Evolutionary conservation across 30 jellyfish, hydroid and myxozoan genomes (phyloP).

Genomic region (Hydractinia echinata): DNA sequence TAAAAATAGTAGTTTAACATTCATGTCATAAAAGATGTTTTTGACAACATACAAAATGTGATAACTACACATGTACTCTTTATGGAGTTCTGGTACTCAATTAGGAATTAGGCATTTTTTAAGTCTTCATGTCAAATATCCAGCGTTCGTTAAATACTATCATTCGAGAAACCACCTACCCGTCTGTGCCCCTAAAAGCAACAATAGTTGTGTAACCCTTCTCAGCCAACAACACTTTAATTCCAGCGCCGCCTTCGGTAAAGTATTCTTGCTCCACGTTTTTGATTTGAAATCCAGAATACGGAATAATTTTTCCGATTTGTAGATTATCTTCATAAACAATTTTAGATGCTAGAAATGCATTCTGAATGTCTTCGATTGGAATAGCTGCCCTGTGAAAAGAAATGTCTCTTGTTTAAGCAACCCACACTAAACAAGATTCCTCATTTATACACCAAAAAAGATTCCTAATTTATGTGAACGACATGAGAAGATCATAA

Average conservation of each 20-base stretch:
- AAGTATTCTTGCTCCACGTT: background rate
- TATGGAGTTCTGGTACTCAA: background rate
- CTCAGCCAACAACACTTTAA: constrained; percentile 22
- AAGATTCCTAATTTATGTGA: too few relatives aligned
- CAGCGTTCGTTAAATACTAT: background rate
- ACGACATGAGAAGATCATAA: too few relatives aligned
- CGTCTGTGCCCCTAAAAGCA: constrained; percentile 22
- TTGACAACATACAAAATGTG: background rate
- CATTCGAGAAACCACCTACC: background rate
- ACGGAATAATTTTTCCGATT: constrained; percentile 5
- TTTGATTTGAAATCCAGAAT: background rate
- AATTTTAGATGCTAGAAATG: constrained; percentile 8
- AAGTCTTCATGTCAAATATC: background rate
- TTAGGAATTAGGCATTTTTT: background rate
- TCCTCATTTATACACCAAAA: too few relatives aligned
- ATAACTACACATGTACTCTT: background rate
- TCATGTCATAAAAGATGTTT: too few relatives aligned
- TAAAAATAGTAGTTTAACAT: background rate
- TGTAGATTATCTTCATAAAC: constrained; percentile 15
- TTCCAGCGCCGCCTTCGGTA: background rate
- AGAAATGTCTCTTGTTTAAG: too few relatives aligned
- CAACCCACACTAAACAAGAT: too few relatives aligned
- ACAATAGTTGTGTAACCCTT: constrained; percentile 28
- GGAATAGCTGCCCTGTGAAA: background rate
- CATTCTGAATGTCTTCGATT: constrained; percentile 13